Evolutionary conservation across 2,113 vertebrate genomes (phyloP), one percentile per base, ranked within the genome.

Genomic region (Saguinus imperator): DNA sequence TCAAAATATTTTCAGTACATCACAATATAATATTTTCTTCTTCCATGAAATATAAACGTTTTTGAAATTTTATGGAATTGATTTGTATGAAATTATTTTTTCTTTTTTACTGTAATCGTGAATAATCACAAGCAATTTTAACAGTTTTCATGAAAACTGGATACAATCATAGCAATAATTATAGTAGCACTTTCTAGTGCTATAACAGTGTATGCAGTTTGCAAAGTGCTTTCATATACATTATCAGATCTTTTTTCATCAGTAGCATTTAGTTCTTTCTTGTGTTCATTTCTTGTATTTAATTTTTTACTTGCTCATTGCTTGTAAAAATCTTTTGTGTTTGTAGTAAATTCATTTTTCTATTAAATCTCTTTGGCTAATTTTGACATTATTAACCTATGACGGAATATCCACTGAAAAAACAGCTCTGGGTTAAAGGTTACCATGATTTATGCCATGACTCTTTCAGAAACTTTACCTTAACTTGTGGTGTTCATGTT

Each of bases 401-500:
- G 37, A 84, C 11, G 18, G 88, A 85, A 84, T 80, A 43, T 73
- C 35, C 57, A 90, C 14, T 21, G 35, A 61, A 37, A 85, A 86
- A 55, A 11, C 20, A 66, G 11, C 37, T n/a, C 45, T 72, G 48
- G 91, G 57, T 75, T 88, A 43, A 52, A 90, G 5, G 14, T 80
- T 84, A 45, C 43, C 0, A 29, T 79, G 58, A 91, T 91, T 91
- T 95, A 86, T 50, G 12, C 50, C 73, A 8, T 35, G 6, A 92
- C 20, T 82, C 45, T 86, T 93, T 66, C 18, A 17, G 72, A 96
- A 87, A 97, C 64, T 94, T 97, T 82, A 80, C 87, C 87, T 96
- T 97, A 93, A 91, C 97, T 98, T 85, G 32, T 58, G 72, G 75
- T 98, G 92, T 97, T 97, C 94, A n/a, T 97, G 89, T 98, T 98